Percentiles rank a stretch among this genome's conserved stretches.
Conservation (phyloP, 2,888 invertebrate genomes). For the Idaea biselata region DNA sequence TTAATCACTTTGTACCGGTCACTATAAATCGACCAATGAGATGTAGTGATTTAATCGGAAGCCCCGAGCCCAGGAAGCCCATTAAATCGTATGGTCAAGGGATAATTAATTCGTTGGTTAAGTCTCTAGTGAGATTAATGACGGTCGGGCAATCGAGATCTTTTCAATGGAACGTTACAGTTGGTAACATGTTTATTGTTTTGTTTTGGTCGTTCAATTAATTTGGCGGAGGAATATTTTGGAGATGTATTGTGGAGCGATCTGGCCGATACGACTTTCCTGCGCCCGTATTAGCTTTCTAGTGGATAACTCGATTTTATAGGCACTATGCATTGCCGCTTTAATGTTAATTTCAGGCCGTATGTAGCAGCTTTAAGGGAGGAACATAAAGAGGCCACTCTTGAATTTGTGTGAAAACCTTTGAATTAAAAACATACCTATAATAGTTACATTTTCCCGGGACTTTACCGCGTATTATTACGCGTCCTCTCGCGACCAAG, state of each 20-base stretch:
- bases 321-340: no score
- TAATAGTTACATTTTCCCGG: no score
- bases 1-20: constrained; percentile 40
- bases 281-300: no score
- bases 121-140: constrained; percentile 77
- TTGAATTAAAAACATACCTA: no score
- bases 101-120: constrained; percentile 79
- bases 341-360: no score
- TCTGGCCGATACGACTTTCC: no score
- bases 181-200: constrained; percentile 59
- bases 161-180: constrained; percentile 56
- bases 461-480: no score
- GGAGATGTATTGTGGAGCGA: background rate
- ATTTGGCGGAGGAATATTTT: background rate
- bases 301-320: no score
- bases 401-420: no score
- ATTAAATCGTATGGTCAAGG: constrained; percentile 80
- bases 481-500: no score
- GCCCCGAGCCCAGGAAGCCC: constrained; percentile 77
- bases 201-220: constrained; percentile 30
- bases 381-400: no score
- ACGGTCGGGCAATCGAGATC: constrained; percentile 62
- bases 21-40: constrained; percentile 79
- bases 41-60: constrained; percentile 80
- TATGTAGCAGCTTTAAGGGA: no score